Evolutionary conservation across 2,797 vertebrate species (phyloP).

Genomic region (Danio tinwini): DNA sequence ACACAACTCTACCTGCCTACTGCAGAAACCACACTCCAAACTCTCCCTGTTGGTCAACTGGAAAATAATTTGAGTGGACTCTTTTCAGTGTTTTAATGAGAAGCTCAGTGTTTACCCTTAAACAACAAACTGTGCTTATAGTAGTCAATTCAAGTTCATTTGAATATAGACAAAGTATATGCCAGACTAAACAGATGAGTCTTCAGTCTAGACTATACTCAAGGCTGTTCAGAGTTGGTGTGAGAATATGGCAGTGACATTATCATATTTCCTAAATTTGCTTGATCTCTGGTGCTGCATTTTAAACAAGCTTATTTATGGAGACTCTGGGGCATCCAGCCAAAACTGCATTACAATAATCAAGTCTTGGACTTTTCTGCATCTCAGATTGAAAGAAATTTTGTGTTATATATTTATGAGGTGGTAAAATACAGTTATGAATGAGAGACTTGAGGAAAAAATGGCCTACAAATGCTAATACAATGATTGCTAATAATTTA

Average conservation of each 20-base stretch:
- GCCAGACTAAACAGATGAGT: not conserved
- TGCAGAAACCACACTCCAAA: too few species aligned
- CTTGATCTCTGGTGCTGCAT: slow-evolving; percentile 11
- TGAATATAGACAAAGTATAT: too few species aligned
- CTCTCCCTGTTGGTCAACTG: too few species aligned
- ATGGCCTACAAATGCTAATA: not conserved
- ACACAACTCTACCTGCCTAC: too few species aligned
- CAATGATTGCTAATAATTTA: slow-evolving; percentile 1
- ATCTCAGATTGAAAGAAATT: slow-evolving; percentile 8
- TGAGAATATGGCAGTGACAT: not conserved
- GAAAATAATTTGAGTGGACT: too few species aligned
- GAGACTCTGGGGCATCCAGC: not conserved
- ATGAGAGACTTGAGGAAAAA: not conserved
- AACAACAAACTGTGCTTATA: too few species aligned
- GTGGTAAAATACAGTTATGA: not conserved
- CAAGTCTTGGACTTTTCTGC: slow-evolving; percentile 12
- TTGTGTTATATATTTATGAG: not conserved
- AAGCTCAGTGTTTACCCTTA: too few species aligned
- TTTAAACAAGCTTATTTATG: slow-evolving; percentile 24
- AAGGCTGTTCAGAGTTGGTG: not conserved
- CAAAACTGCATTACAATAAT: slow-evolving; percentile 24
- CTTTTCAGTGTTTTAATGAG: too few species aligned
- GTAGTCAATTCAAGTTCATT: too few species aligned
- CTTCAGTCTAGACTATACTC: not conserved
- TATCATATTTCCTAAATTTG: not conserved